Base-by-base conservation (phyloP, 1,140 invertebrate genomes). In the Globodera rostochiensis region DNA sequence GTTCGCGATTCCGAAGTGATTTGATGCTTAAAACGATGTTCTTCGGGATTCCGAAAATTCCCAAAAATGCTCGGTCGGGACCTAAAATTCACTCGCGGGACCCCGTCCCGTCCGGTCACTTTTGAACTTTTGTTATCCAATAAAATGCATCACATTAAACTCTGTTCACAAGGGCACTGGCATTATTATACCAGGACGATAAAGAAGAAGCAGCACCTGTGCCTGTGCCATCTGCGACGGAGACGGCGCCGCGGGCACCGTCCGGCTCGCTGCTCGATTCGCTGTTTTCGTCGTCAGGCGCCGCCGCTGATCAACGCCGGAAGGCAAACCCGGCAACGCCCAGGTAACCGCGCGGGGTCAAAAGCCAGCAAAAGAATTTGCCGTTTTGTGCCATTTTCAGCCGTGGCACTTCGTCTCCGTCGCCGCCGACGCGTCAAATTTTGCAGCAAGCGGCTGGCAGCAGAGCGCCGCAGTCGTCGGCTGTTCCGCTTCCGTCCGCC, bases 221-320 rank as follows among this genome's bases (percentile, higher is more conserved):
- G 36, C 73, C 73, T 45, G 57, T 19, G 46, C 6, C 76, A 7
- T 6, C 25, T 70, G 19, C 57, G 57, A 21, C 71, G 0, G 47
- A 50, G 47, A 50, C 49, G 19, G n/a, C 50, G 49, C 15, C 46
- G 49, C 66, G 46, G 36, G 69, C 45, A 46, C 79, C 21, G 15
- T 7, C 11, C 45, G 50, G 60, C 69, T 80, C 77, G 21, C 67
- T 80, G 71, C 45, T 74, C 36, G 81, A 82, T 46, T 79, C 80
- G 11, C 66, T 81, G 19, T 81, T 81, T 70, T 66, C 80, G 19
- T 49, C n/a, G 4, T 25, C 70, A 21, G 50, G 7, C 8, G 13
- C 57, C 9, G 53, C 47, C 8, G 53, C 15, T 8, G 77, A 78
- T 47, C 77, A 78, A 36, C 46, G 64, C 21, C 4, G 77, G 4